These are phyloP conservation scores for Mionectes olivaceus DNA, from an alignment of 2,797 vertebrate genomes.

Conservation along the genomic window DNA sequence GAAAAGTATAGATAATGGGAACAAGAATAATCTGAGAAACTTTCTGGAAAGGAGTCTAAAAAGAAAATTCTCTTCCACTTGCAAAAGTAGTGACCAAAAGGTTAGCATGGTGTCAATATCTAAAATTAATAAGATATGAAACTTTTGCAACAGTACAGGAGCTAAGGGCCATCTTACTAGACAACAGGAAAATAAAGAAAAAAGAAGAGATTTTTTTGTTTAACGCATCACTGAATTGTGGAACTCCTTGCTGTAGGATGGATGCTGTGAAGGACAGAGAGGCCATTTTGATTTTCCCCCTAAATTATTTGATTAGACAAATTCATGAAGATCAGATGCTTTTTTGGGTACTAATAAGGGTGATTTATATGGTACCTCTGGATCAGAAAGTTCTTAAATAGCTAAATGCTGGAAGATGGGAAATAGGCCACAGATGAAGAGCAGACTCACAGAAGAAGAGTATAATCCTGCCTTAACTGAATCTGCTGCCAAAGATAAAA, in stretches of 20 bases:
- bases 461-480: not conserved
- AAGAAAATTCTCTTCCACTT: not conserved
- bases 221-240: not conserved
- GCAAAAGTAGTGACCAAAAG: not conserved
- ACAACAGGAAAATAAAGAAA: not conserved
- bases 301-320: not conserved
- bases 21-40: not conserved
- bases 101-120: not conserved
- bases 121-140: not conserved
- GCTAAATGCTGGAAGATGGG: not conserved
- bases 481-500: not conserved
- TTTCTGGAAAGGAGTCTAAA: not conserved
- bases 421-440: not conserved
- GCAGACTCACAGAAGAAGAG: not conserved
- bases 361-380: not conserved
- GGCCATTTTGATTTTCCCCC: not conserved
- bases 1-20: not conserved
- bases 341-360: not conserved
- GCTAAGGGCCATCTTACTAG: not conserved
- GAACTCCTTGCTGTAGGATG: not conserved
- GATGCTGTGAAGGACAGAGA: not conserved
- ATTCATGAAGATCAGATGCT: not conserved
- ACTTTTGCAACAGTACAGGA: not conserved
- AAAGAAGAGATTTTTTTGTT: not conserved
- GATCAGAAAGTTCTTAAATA: not conserved